These are phyloP conservation scores for Automeris io DNA, from an alignment of 2,888 invertebrate species.

Conservation along the genomic window DNA sequence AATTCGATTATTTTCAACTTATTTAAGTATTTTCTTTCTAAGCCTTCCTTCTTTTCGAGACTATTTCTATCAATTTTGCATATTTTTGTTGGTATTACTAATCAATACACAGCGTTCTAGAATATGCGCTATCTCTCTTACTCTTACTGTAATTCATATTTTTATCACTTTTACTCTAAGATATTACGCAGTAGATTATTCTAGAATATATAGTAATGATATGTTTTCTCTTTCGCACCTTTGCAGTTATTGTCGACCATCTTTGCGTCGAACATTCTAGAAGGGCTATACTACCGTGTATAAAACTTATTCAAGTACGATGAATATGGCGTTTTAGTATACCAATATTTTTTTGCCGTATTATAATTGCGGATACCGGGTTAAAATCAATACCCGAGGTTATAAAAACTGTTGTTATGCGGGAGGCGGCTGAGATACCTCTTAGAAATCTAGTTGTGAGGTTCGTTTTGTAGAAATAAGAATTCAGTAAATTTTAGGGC, in stretches of 20 bases:
- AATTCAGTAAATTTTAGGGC: constrained; percentile 19
- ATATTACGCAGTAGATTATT: constrained; percentile 10
- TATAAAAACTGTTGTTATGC: constrained; percentile 7
- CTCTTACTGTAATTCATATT: constrained; percentile 2
- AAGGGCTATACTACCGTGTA: constrained; percentile 26
- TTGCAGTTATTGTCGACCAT: constrained; percentile 23
- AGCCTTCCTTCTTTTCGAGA: too few relatives aligned
- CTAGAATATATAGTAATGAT: constrained; percentile 8
- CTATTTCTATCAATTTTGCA: too few relatives aligned
- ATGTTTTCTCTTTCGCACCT: constrained; percentile 9
- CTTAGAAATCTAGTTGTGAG: constrained; percentile 41
- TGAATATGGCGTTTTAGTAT: background rate
- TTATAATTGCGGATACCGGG: constrained; percentile 18
- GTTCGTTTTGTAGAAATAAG: constrained; percentile 26
- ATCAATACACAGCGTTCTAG: constrained; percentile 12
- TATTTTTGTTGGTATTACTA: constrained; percentile 14
- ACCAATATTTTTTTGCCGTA: constrained; percentile 14
- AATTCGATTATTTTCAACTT: too few relatives aligned
- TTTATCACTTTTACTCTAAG: constrained; percentile 5
- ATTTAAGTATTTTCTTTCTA: too few relatives aligned
- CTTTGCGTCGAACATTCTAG: constrained; percentile 34
- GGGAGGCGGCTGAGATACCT: constrained; percentile 28
- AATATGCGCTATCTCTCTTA: constrained; percentile 10
- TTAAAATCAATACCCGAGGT: constrained; percentile 12
- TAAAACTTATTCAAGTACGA: constrained; percentile 8